Conservation (phyloP, 92 coral and sea anemone genomes). For the Chrysogorgia sp. region DNA sequence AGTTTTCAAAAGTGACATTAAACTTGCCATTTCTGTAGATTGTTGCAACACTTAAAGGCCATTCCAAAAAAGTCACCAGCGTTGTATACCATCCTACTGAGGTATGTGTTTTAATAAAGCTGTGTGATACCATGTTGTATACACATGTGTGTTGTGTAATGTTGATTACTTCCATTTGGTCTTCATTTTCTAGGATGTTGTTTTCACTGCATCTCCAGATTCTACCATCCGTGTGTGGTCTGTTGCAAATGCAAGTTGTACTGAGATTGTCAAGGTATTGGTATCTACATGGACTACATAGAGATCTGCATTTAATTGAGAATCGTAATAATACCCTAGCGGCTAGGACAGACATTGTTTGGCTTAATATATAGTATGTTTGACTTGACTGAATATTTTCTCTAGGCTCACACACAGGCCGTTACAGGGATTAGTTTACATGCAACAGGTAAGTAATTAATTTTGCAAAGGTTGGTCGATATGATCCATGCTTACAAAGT, state of each 20-base stretch:
- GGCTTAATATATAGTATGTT: not conserved
- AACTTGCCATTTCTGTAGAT: conserved; percentile 52
- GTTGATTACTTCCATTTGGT: not conserved
- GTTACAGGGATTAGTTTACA: conserved; percentile 96
- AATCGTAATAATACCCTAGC: not conserved
- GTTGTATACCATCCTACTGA: conserved; percentile 97
- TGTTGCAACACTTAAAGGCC: conserved; percentile 98
- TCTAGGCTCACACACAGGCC: conserved; percentile 88
- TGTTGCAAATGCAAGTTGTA: conserved; percentile 74
- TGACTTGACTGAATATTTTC: not conserved
- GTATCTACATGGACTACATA: too few species aligned
- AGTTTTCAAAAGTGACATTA: too few species aligned
- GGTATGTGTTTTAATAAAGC: conserved; percentile 49
- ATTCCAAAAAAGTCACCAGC: conserved; percentile 93
- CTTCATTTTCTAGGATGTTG: conserved; percentile 74
- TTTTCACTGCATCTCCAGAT: conserved; percentile 91
- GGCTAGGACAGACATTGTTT: not conserved
- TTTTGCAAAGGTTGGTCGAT: too few species aligned
- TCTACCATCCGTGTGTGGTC: conserved; percentile 94
- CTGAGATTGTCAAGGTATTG: conserved; percentile 84
- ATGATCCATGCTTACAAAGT: too few species aligned
- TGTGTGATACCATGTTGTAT: not conserved
- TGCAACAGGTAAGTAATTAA: conserved; percentile 84
- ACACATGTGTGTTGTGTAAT: too few species aligned
- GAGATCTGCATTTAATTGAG: too few species aligned